These are phyloP conservation scores for Cuculus canorus DNA, from an alignment of 2,797 vertebrate genomes.

Conservation along the genomic window DNA sequence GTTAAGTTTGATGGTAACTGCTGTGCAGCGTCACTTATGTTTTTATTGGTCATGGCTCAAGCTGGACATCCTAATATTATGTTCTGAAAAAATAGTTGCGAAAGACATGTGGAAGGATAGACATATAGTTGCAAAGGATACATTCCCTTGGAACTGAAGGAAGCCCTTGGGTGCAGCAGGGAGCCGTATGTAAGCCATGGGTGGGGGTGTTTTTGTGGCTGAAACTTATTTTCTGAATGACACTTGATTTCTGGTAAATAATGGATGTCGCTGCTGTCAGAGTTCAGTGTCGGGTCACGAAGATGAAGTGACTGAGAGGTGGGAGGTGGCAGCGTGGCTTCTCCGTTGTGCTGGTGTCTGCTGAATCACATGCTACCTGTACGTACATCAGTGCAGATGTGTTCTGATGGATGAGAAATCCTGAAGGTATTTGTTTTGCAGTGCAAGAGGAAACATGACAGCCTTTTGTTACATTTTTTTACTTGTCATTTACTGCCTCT, in stretches of 20 bases:
- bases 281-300: background rate
- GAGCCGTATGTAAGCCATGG: background rate
- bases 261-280: background rate
- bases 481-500: background rate
- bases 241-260: background rate
- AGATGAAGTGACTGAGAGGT: background rate
- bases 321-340: background rate
- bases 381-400: background rate
- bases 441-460: background rate
- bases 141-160: background rate
- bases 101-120: too few relatives aligned
- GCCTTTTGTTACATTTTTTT: background rate
- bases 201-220: background rate
- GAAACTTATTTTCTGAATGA: background rate
- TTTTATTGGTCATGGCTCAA: background rate
- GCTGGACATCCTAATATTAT: background rate
- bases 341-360: background rate
- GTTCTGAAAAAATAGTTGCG: background rate
- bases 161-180: background rate
- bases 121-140: too few relatives aligned
- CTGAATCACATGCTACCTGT: rapidly evolving
- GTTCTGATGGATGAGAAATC: background rate
- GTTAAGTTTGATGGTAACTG: background rate
- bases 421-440: background rate
- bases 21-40: background rate